Base-by-base conservation (phyloP, 35 echinoderm and acorn worm genomes). In the Nesometra sesokonis region DNA sequence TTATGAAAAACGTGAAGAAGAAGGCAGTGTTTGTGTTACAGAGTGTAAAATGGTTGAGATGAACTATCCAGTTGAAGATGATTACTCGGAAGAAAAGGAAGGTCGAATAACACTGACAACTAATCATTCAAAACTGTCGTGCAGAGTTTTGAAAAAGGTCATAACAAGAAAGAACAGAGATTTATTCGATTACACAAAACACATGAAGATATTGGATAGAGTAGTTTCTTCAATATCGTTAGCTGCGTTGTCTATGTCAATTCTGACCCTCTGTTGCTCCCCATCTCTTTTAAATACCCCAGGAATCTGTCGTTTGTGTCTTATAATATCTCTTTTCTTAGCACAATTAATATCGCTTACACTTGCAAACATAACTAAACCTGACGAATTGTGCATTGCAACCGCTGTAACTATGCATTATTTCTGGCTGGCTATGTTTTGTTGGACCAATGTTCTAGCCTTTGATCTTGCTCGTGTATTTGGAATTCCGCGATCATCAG, bases 391-490 rank as follows among this genome's bases (percentile, higher is more conserved):
- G 7, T 85, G 83, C 29, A 32, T 23, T 40, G n/a, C 7, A 30
- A 47, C 57, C 3, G 83, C 83, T 0, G 31, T 30, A 31, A 33
- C 52, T 11, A 85, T 85, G 83, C 83, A 85, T 57, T 52, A 52
- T 40, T 46, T 85, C 37, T 85, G 83, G 83, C 39, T 85, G 27
- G 11, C 83, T 11, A 32, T 85, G 39, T 85, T 85, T 52, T 47
- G n/a, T 0, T 85, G 38, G 38, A 85, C 39, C 15, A 85, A 85
- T 57, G 57, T 85, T 85, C 83, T 52, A 30, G 83, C 83, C 32
- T 85, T 85, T 85, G 83, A 85, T 85, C 43, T 85, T n/a, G 81
- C 33, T 3, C 83, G 35, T 21, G 57, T 32, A 11, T 57, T 47
- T 85, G 37, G 37, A 30, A 30, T n/a, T n/a, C n/a, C 35, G 3